Evolutionary conservation across 2,797 vertebrate genomes (phyloP).

Genomic region (Harpagifer antarcticus): DNA sequence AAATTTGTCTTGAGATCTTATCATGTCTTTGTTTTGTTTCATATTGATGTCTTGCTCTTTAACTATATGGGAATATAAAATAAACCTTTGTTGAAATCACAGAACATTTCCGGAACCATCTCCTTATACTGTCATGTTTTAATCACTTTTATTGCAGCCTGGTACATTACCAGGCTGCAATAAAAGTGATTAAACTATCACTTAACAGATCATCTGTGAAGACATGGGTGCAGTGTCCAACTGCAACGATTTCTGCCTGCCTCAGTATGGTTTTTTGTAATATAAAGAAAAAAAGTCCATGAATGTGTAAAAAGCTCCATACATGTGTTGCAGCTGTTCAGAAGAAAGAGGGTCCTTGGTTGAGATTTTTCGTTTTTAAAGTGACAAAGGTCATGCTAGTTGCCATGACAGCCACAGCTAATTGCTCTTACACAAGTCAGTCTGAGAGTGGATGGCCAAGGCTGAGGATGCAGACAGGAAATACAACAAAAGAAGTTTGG

Average conservation of each 20-base stretch:
- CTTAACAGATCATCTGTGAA: constrained; percentile 2
- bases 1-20: too few species aligned
- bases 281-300: background rate
- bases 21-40: too few species aligned
- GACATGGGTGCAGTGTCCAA: background rate
- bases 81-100: too few species aligned
- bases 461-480: constrained; percentile 42
- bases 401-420: constrained; percentile 69
- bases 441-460: constrained; percentile 42
- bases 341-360: constrained; percentile 43
- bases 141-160: too few species aligned
- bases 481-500: constrained; percentile 43
- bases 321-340: constrained; percentile 38
- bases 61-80: too few species aligned
- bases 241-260: background rate
- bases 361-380: constrained; percentile 49
- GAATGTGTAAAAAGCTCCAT: constrained; percentile 22
- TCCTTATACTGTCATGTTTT: background rate
- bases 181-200: background rate
- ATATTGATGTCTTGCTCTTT: too few species aligned
- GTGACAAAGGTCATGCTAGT: constrained; percentile 68
- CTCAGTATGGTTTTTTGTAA: background rate
- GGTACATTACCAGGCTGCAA: background rate
- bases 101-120: background rate
- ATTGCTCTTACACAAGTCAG: constrained; percentile 47